Conservation (phyloP, 2,888 invertebrate species). For the Odontomyia ornata region DNA sequence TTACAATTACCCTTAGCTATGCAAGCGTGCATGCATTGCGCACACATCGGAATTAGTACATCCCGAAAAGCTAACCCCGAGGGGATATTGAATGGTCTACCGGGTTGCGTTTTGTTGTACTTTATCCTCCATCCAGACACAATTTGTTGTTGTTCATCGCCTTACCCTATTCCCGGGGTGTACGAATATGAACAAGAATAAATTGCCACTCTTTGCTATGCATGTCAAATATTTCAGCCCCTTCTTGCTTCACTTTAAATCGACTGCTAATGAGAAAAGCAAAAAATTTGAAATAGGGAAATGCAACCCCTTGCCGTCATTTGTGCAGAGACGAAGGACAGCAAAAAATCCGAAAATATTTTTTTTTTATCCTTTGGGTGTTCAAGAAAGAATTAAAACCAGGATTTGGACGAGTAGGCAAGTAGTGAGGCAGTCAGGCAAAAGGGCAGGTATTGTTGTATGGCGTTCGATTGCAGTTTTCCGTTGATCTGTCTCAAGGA, state of each 20-base stretch:
- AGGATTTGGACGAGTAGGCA: background rate
- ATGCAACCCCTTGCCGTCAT: conserved; percentile 29
- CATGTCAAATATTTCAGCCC: background rate
- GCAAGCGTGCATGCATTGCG: conserved; percentile 30
- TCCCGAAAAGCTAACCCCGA: background rate
- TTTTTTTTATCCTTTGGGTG: background rate
- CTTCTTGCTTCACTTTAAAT: conserved; percentile 29
- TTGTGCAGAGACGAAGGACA: background rate
- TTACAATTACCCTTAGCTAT: background rate
- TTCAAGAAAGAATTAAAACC: too few species aligned
- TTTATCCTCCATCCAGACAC: background rate
- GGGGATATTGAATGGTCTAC: background rate
- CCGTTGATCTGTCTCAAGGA: conserved; percentile 42
- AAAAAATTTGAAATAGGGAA: conserved; percentile 25
- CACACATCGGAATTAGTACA: background rate
- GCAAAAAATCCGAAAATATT: background rate
- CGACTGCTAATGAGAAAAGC: conserved; percentile 37
- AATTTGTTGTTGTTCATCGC: conserved; percentile 5
- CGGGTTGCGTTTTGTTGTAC: background rate
- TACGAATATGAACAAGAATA: background rate
- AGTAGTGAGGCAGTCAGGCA: background rate
- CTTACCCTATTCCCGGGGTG: background rate
- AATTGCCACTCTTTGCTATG: background rate
- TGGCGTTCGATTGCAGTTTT: conserved; percentile 33
- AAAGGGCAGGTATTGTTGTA: conserved; percentile 16